Evolutionary conservation across 2,888 invertebrate genomes (phyloP).

Genomic region (Drosophila paramelanica): DNA sequence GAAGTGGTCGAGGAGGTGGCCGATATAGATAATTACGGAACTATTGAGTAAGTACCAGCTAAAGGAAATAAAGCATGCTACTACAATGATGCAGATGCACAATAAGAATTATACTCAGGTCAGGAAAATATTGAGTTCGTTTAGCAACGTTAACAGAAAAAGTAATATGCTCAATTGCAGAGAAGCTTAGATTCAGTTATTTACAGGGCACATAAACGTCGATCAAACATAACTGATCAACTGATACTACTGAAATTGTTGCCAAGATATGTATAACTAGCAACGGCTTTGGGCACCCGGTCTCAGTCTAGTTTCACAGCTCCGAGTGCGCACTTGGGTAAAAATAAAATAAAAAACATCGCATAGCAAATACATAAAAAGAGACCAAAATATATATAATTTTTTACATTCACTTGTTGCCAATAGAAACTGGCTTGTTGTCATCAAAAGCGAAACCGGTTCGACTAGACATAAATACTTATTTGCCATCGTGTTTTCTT

Average conservation of each 20-base stretch:
- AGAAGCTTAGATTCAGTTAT: background rate
- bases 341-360: conserved; percentile 7
- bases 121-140: background rate
- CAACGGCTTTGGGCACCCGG: background rate
- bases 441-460: conserved; percentile 55
- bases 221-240: background rate
- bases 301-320: conserved; percentile 49
- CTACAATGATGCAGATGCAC: background rate
- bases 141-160: background rate
- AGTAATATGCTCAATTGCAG: too few species aligned
- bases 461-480: conserved; percentile 31
- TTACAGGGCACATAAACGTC: conserved; percentile 26
- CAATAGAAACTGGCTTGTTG: conserved; percentile 30
- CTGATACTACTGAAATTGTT: background rate
- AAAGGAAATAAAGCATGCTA: background rate
- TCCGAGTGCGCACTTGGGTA: conserved; percentile 39
- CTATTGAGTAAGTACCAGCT: conserved; percentile 55
- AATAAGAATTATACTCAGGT: background rate
- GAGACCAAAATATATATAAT: conserved; percentile 35
- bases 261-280: conserved; percentile 14
- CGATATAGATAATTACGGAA: conserved; percentile 59
- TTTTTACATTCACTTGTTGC: conserved; percentile 60
- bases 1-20: conserved; percentile 67
- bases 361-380: conserved; percentile 9
- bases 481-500: conserved; percentile 14